Conservation (phyloP, 2,113 vertebrate genomes). For the Procapra przewalskii region DNA sequence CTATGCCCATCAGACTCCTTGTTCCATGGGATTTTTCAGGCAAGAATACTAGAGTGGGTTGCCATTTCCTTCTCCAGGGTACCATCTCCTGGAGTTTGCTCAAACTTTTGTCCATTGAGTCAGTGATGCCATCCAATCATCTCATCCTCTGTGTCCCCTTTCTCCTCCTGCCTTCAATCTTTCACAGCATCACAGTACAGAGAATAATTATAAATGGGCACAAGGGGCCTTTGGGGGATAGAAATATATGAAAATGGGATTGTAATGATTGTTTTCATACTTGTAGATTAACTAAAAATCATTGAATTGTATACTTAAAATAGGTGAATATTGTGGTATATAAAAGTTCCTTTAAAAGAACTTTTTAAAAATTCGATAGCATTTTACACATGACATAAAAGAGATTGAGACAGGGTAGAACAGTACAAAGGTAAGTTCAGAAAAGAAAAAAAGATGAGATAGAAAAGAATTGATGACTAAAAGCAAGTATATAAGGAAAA, state of each 20-base stretch:
- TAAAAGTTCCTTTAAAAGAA: constrained; percentile 10
- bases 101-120: background rate
- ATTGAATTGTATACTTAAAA: constrained; percentile 2
- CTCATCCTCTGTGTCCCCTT: background rate
- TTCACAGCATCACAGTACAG: background rate
- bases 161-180: background rate
- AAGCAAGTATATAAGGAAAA: background rate
- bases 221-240: background rate
- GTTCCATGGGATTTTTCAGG: background rate
- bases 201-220: background rate
- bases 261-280: background rate
- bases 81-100: background rate
- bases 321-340: background rate
- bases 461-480: background rate
- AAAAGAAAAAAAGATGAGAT: background rate
- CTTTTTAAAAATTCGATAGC: background rate
- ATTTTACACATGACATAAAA: background rate
- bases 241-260: constrained; percentile 3
- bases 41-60: background rate
- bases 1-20: background rate
- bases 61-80: background rate
- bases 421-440: background rate
- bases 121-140: background rate
- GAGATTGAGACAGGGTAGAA: background rate
- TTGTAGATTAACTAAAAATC: constrained; percentile 29